A percentile compares a stretch with the other conserved stretches of the same genome.
phyloP scores from a whole-genome alignment of 53 echinoderm and acorn worm species.

The Hippasteria phrygiana region DNA sequence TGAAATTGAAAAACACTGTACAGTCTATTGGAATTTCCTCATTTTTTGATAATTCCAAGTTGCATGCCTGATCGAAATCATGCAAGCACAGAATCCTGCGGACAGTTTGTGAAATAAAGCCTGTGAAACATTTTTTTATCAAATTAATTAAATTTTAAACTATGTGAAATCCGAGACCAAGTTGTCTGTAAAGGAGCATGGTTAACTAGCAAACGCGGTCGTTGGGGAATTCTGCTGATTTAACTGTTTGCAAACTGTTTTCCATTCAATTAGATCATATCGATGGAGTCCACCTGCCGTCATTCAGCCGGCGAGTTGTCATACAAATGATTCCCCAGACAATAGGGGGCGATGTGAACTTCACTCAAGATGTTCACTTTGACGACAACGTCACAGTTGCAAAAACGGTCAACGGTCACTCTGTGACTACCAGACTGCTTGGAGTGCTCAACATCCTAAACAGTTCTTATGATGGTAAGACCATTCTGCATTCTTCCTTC shows the following conservation, averaged over 20 bases:
- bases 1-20: too few species aligned
- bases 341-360: slow-evolving; percentile 17
- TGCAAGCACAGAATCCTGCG: too few species aligned
- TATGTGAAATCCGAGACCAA: too few species aligned
- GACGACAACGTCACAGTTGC: slow-evolving; percentile 16
- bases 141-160: too few species aligned
- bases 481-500: neutral
- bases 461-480: slow-evolving; percentile 41
- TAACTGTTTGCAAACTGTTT: neutral
- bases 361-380: slow-evolving; percentile 28
- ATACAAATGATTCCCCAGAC: slow-evolving; percentile 18
- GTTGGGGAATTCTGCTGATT: neutral
- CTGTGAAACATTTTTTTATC: too few species aligned
- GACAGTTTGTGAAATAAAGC: too few species aligned
- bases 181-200: too few species aligned
- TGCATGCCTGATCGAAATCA: too few species aligned
- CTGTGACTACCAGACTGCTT: neutral
- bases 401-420: slow-evolving; percentile 31
- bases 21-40: too few species aligned
- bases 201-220: neutral
- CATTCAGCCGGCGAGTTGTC: slow-evolving; percentile 22
- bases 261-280: slow-evolving; percentile 26
- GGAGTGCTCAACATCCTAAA: neutral
- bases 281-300: slow-evolving; percentile 40
- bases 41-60: too few species aligned